Conservation (phyloP, 1,140 invertebrate genomes). For the Zaprionus nigranus region DNA sequence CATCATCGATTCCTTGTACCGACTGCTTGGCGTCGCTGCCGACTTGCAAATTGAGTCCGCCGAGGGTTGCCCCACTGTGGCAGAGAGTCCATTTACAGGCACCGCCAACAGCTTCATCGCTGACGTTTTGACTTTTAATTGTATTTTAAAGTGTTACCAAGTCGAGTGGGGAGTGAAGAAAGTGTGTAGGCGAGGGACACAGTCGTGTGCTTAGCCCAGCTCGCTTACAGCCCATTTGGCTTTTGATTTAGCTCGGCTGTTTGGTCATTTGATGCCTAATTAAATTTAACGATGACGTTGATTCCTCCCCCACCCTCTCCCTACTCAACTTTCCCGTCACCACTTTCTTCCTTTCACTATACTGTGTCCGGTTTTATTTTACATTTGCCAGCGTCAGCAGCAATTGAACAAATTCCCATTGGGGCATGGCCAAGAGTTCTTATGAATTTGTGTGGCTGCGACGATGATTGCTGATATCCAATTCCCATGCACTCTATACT, state of each 20-base stretch:
- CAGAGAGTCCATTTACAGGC: slow-evolving; percentile 66
- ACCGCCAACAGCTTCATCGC: slow-evolving; percentile 29
- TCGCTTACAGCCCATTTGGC: slow-evolving; percentile 72
- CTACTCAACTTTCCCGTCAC: background rate
- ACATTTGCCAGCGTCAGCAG: slow-evolving; percentile 29
- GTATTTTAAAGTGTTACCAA: slow-evolving; percentile 75
- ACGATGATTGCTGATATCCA: slow-evolving; percentile 1
- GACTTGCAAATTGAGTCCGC: slow-evolving; percentile 65
- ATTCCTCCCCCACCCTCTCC: slow-evolving; percentile 53
- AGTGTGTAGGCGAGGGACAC: background rate
- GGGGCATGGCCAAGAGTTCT: background rate
- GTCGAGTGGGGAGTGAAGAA: background rate
- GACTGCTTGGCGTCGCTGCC: slow-evolving; percentile 62
- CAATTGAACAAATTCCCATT: slow-evolving; percentile 23
- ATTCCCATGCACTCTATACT: background rate
- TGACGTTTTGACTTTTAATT: slow-evolving; percentile 81
- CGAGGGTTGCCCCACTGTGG: slow-evolving; percentile 67
- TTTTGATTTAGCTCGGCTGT: slow-evolving; percentile 73
- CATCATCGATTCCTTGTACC: slow-evolving; percentile 30
- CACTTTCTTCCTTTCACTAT: background rate
- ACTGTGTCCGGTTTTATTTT: slow-evolving; percentile 48
- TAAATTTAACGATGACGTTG: slow-evolving; percentile 83
- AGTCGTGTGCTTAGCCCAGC: slow-evolving; percentile 37
- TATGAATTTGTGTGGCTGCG: slow-evolving; percentile 4
- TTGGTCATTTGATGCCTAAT: slow-evolving; percentile 83